phyloP scores from a whole-genome alignment of 2,888 invertebrate species.

The Stratiomys singularior region DNA sequence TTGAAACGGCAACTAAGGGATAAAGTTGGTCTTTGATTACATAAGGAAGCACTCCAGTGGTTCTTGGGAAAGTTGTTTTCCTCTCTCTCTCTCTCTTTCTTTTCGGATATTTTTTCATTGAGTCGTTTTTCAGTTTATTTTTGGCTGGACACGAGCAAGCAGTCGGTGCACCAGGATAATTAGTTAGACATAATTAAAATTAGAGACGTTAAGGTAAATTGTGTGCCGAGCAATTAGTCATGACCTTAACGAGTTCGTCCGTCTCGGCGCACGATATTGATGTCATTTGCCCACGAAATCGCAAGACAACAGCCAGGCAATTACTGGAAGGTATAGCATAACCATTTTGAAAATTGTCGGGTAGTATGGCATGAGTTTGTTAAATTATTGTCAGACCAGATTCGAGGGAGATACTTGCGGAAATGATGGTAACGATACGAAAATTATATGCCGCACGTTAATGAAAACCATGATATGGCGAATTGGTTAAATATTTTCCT shows the following conservation, averaged over 20 bases:
- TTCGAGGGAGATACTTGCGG: no score
- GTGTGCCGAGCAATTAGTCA: slow-evolving; percentile 39
- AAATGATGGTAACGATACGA: no score
- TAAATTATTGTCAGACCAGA: not conserved
- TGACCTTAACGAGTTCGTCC: slow-evolving; percentile 38
- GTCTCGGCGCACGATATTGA: slow-evolving; percentile 18
- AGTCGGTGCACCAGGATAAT: not conserved
- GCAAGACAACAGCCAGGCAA: slow-evolving; percentile 11
- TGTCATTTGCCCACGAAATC: slow-evolving; percentile 14
- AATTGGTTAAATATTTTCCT: no score
- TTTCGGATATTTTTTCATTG: not conserved
- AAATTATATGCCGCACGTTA: no score
- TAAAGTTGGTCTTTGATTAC: not conserved
- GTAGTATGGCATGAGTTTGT: slow-evolving; percentile 12
- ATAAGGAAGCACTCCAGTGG: not conserved
- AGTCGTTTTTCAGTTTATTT: slow-evolving; percentile 1
- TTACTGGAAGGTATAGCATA: slow-evolving; percentile 28
- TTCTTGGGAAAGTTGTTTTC: not conserved
- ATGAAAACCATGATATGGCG: no score
- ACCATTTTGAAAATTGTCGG: slow-evolving; percentile 14
- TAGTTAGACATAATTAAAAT: slow-evolving; percentile 23
- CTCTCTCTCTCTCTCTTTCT: not conserved
- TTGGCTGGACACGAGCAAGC: not conserved
- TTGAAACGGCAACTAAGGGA: not conserved
- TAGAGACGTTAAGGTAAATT: slow-evolving; percentile 38